Conservation (phyloP, 2,888 invertebrate species). For the Pammene fasciana region DNA sequence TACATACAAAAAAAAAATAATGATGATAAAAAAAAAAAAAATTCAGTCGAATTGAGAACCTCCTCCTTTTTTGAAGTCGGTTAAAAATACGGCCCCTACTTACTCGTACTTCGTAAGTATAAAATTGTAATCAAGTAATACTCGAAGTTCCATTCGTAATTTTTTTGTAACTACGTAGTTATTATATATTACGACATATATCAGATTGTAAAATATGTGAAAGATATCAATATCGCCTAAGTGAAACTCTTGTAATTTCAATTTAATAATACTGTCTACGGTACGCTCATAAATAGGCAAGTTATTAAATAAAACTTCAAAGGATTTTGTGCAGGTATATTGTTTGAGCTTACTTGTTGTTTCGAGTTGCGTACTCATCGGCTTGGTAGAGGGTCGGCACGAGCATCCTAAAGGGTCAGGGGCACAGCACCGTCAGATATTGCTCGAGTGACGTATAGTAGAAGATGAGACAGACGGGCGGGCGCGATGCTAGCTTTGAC, state of each 20-base stretch:
- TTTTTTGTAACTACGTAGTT: no score
- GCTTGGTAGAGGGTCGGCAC: neutral
- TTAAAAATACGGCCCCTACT: no score
- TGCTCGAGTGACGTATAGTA: neutral
- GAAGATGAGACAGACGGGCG: neutral
- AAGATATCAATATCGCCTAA: neutral
- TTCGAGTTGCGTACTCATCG: neutral
- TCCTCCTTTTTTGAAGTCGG: no score
- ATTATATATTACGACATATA: no score
- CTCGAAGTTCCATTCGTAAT: no score
- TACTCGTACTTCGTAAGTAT: no score
- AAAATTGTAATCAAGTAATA: no score
- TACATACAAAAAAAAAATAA: no score
- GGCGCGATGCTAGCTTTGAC: constrained; percentile 10
- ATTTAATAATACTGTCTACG: constrained; percentile 18
- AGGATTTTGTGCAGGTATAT: constrained; percentile 8
- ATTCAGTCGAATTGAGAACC: no score
- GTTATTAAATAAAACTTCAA: constrained; percentile 26
- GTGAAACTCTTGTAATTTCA: constrained; percentile 8
- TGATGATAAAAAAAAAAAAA: no score
- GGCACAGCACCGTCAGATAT: constrained; percentile 2
- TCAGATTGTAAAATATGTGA: no score
- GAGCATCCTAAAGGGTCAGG: neutral
- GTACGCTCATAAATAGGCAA: constrained; percentile 15
- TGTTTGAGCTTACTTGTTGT: constrained; percentile 19